A percentile compares a stretch with the other conserved stretches of the same genome.
Conservation (phyloP, 2,797 vertebrate genomes). For the Microcaecilia unicolor region DNA sequence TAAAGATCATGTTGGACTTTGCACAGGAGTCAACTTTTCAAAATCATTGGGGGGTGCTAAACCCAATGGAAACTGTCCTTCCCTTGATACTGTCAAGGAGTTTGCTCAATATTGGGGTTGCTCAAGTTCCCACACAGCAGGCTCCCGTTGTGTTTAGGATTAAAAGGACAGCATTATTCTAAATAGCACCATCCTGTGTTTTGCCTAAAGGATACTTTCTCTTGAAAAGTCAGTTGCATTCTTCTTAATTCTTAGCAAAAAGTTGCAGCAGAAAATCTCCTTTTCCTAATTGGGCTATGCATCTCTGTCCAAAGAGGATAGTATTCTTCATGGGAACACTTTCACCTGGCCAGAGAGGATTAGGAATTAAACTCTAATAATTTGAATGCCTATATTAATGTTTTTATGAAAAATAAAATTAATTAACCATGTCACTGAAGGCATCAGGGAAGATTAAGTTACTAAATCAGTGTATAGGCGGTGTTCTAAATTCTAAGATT, state of each 20-base stretch:
- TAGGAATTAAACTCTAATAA: slow-evolving; percentile 11
- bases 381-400: slow-evolving; percentile 28
- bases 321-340: slow-evolving; percentile 15
- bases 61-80: background rate
- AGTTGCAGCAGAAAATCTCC: background rate
- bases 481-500: slow-evolving; percentile 49
- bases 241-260: slow-evolving; percentile 18
- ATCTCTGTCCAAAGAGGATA: slow-evolving; percentile 9
- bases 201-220: too few relatives aligned
- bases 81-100: too few relatives aligned
- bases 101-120: too few relatives aligned
- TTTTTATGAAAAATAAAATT: too few relatives aligned
- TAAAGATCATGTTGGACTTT: too few relatives aligned
- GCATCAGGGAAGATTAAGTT: slow-evolving; percentile 40
- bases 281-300: slow-evolving; percentile 12
- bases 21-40: too few relatives aligned
- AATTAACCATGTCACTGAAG: slow-evolving; percentile 31
- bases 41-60: too few relatives aligned
- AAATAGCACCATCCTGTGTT: too few relatives aligned
- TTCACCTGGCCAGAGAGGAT: slow-evolving; percentile 22
- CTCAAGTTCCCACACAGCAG: too few relatives aligned
- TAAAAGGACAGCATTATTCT: too few relatives aligned
- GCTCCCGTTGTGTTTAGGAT: too few relatives aligned
- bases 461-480: slow-evolving; percentile 37
- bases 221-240: slow-evolving; percentile 12